Base-by-base conservation (phyloP, 1,140 invertebrate genomes). In the Magallana gigas region DNA sequence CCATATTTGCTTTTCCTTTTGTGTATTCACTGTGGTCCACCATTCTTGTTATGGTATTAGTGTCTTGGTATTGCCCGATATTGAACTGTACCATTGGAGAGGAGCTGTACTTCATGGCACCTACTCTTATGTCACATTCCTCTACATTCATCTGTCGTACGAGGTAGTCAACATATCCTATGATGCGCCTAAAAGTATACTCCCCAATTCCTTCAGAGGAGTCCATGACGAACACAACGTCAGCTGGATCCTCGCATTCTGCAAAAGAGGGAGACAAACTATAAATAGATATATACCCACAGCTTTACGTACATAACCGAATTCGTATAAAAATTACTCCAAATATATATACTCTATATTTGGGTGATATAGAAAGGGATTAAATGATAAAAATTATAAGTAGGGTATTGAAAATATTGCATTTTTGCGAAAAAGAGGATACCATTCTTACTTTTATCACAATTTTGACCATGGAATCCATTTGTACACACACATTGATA, bases 401-500 rank as follows among this genome's bases (percentile, higher is more conserved):
- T 48, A 48, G 5, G 5, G 36, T 48, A 1, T 48, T 48, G 23
- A 48, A 48, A 48, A 48, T 48, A 48, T 48, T 48, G 2, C 5
- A 48, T 4, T 48, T 48, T 1, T 5, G 1, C 14, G 62, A 64
- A 1, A 14, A 16, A 18, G 18, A 64, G n/a, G n/a, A 36, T 64
- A 84, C 9, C 9, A 8, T 80, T 89, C 91, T 91, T 83, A 93
- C 92, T 82, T 84, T 93, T 92, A 12, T 93, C 91, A 89, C 94
- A 95, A 58, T 92, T 91, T 1, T 89, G 64, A 5, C 94, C 94
- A 83, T 90, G 92, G 88, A 86, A 94, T 18, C 93, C 93, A 71
- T 90, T 84, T 36, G 83, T 85, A 87, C 98, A 99, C 2, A 94
- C 93, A 94, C 98, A 98, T 2, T 97, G 97, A 91, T 94, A 92